A percentile compares a stretch with the other conserved stretches of the same genome.
phyloP scores from a whole-genome alignment of 2,113 vertebrate species.

The Ctenomys sociabilis region DNA sequence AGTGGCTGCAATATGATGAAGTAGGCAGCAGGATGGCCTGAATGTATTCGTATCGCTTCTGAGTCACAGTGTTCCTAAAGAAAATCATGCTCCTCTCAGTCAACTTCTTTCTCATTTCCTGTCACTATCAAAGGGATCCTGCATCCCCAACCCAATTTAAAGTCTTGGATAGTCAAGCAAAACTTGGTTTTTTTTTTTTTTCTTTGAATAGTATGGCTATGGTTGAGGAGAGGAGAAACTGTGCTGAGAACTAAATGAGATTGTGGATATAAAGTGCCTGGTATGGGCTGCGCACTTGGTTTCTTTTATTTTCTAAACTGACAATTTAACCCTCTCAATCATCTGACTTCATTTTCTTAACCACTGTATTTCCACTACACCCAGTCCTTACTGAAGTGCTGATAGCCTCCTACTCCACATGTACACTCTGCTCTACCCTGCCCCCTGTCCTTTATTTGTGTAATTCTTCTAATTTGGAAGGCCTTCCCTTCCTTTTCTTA shows the following conservation, averaged over 20 bases:
- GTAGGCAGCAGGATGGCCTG: background rate
- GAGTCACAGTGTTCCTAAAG: background rate
- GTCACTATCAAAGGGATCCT: background rate
- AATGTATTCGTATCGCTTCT: background rate
- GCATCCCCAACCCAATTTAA: background rate
- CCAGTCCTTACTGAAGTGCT: background rate
- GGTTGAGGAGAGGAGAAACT: background rate
- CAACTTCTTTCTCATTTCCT: background rate
- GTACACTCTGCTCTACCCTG: background rate
- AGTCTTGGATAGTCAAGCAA: background rate
- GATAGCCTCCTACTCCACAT: background rate
- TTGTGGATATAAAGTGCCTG: background rate
- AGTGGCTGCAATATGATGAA: background rate
- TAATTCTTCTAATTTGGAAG: background rate
- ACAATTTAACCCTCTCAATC: background rate
- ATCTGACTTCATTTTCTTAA: slow-evolving; percentile 30
- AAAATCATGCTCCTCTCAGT: background rate
- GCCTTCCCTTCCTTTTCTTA: background rate
- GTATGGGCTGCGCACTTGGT: background rate
- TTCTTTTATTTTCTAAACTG: slow-evolving; percentile 1
- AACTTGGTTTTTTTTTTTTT: slow-evolving; percentile 26
- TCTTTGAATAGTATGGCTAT: background rate
- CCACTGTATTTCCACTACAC: background rate
- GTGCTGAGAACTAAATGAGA: background rate
- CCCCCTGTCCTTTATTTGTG: background rate